Evolutionary conservation across 2,797 vertebrate genomes (phyloP).

Genomic region (Lagodon rhomboides): DNA sequence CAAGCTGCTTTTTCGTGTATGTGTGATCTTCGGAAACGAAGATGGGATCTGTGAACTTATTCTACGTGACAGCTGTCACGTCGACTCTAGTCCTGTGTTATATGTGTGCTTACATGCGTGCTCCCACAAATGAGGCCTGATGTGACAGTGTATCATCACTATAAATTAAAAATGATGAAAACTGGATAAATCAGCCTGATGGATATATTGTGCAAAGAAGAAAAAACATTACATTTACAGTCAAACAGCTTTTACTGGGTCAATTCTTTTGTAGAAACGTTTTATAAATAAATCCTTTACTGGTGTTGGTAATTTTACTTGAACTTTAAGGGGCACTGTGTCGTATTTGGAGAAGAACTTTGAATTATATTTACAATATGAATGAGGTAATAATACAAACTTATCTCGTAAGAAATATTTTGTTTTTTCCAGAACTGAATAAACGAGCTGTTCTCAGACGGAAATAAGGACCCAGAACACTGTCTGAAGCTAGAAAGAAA

Average conservation of each 20-base stretch:
- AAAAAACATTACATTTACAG: not conserved
- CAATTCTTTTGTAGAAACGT: not conserved
- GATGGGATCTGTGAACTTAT: constrained; percentile 58
- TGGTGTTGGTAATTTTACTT: not conserved
- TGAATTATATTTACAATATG: too few species aligned
- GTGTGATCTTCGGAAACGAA: constrained; percentile 25
- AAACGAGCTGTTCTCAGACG: too few species aligned
- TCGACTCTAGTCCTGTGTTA: constrained; percentile 27
- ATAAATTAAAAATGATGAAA: constrained; percentile 17
- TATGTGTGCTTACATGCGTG: constrained; percentile 8
- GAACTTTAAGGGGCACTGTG: not conserved
- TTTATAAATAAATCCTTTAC: too few species aligned
- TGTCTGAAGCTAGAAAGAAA: too few species aligned
- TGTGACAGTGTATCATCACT: not conserved
- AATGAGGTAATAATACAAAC: too few species aligned
- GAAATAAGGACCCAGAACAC: too few species aligned
- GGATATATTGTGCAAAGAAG: not conserved
- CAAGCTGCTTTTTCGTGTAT: not conserved
- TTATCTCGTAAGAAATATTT: too few species aligned
- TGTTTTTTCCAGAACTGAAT: too few species aligned
- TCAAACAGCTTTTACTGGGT: not conserved
- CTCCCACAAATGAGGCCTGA: constrained; percentile 23
- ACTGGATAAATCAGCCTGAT: not conserved
- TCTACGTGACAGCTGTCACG: constrained; percentile 71
- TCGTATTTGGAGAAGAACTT: too few species aligned